phyloP scores from a whole-genome alignment of 2,888 invertebrate genomes.

The Drosophila borealis region DNA sequence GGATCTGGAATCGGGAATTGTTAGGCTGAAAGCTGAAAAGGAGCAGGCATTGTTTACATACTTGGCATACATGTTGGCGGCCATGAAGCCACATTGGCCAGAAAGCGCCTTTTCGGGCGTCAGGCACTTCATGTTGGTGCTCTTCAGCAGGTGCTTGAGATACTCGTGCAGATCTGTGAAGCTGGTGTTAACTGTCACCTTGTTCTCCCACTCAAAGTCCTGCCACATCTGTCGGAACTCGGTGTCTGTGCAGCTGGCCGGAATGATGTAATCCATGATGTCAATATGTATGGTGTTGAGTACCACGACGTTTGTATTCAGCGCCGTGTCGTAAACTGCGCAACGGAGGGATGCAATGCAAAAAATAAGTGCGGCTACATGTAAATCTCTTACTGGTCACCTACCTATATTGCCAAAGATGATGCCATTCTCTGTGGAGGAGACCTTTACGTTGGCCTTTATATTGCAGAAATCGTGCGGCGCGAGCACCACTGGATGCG shows the following conservation, averaged over 20 bases:
- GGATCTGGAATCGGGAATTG: conserved; percentile 86
- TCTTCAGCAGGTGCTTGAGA: conserved; percentile 94
- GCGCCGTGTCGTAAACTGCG: conserved; percentile 96
- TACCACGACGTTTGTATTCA: conserved; percentile 94
- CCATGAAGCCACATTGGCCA: conserved; percentile 99
- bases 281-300: conserved; percentile 99
- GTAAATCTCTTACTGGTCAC: conserved; percentile 25
- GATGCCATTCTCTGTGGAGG: conserved; percentile 99
- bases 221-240: conserved; percentile 99
- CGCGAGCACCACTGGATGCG: conserved; percentile 96
- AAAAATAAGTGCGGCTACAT: not conserved
- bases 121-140: conserved; percentile 99
- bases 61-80: conserved; percentile 98
- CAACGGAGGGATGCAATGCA: not conserved
- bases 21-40: not conserved
- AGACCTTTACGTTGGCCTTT: conserved; percentile 99
- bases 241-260: conserved; percentile 95
- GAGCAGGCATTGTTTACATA: conserved; percentile 49
- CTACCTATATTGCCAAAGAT: conserved; percentile 99
- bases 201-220: conserved; percentile 99
- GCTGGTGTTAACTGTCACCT: conserved; percentile 96
- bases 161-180: conserved; percentile 97
- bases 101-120: conserved; percentile 98
- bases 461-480: conserved; percentile 99
- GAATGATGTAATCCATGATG: conserved; percentile 99